Evolutionary conservation across 2,113 vertebrate genomes (phyloP).

Genomic region (Boleophthalmus pectinirostris): DNA sequence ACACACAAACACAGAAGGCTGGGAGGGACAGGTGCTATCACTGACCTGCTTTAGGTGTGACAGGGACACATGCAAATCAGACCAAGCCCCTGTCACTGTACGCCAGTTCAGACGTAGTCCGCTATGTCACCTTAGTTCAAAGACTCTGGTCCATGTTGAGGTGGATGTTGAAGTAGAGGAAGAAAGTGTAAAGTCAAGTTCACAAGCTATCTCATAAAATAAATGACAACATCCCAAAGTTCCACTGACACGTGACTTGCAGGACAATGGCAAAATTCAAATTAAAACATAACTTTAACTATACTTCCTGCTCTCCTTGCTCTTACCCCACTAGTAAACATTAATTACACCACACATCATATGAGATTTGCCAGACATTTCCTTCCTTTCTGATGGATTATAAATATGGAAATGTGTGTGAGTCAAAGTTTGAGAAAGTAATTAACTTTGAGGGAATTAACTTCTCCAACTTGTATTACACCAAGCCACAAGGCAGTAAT

Average conservation of each 20-base stretch:
- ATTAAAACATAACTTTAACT: neutral
- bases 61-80: constrained; percentile 19
- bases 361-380: constrained; percentile 11
- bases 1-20: constrained; percentile 54
- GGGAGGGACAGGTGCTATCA: constrained; percentile 45
- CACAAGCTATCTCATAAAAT: neutral
- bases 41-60: constrained; percentile 52
- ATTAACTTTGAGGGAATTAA: constrained; percentile 58
- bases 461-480: constrained; percentile 35
- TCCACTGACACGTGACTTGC: too few relatives aligned
- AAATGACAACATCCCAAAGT: too few relatives aligned
- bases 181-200: neutral
- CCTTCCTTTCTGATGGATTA: constrained; percentile 28
- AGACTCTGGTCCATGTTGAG: neutral
- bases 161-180: too few relatives aligned
- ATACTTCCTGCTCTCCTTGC: neutral
- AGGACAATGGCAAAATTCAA: too few relatives aligned
- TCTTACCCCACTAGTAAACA: neutral
- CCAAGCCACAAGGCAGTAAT: constrained; percentile 36
- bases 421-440: constrained; percentile 51
- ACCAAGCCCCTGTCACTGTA: constrained; percentile 11
- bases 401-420: constrained; percentile 43
- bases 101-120: too few relatives aligned
- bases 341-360: neutral
- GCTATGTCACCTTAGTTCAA: neutral